Evolutionary conservation across 2,888 invertebrate species (phyloP).

Genomic region (Coremacera marginata): DNA sequence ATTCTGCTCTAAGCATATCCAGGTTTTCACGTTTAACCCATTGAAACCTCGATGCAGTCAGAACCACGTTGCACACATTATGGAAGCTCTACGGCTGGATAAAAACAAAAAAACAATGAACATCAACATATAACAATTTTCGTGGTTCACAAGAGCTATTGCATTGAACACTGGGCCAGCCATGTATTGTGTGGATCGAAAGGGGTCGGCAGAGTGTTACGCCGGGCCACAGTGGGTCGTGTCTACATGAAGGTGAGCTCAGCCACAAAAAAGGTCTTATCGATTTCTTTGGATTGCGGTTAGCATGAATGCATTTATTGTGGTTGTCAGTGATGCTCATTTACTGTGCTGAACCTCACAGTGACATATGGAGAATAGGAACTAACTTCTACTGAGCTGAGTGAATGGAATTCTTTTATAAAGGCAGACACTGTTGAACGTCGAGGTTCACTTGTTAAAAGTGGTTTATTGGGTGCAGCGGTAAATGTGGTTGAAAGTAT

Average conservation of each 20-base stretch:
- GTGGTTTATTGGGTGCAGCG: neutral
- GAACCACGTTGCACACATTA: neutral
- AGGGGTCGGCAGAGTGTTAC: neutral
- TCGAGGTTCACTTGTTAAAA: neutral
- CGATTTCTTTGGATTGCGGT: constrained; percentile 29
- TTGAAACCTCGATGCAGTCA: neutral
- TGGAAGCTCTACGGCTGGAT: neutral
- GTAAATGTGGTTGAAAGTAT: no score
- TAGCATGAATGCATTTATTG: constrained; percentile 4
- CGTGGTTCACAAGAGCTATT: constrained; percentile 3
- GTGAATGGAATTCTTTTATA: neutral
- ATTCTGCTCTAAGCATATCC: neutral
- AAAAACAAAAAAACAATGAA: neutral
- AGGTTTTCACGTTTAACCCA: constrained; percentile 24
- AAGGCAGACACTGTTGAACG: neutral
- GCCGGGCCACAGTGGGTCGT: neutral
- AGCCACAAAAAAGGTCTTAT: constrained; percentile 1
- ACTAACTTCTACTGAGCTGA: neutral
- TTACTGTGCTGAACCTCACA: neutral
- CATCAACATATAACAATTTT: neutral
- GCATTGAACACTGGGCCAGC: constrained; percentile 1
- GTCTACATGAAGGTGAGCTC: neutral
- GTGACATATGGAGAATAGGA: neutral
- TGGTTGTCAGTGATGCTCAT: neutral
- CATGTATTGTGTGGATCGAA: neutral